Conservation (phyloP, 2,113 vertebrate species). For the Balaeniceps rex region DNA sequence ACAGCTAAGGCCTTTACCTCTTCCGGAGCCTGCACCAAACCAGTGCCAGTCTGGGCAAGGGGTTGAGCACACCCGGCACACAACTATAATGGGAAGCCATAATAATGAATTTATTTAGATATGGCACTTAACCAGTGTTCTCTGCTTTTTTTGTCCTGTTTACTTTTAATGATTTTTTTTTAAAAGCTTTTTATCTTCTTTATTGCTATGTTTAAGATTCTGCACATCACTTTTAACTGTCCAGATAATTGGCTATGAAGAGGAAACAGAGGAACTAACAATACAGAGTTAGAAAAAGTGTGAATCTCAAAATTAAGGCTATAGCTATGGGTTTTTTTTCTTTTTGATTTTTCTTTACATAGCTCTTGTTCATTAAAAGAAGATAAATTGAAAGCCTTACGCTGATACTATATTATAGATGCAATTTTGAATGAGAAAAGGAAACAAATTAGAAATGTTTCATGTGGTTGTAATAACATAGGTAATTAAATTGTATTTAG, state of each 20-base stretch:
- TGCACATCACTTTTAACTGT: neutral
- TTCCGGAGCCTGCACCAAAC: neutral
- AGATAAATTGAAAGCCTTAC: neutral
- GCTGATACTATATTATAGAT: neutral
- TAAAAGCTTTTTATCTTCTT: neutral
- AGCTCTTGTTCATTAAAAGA: neutral
- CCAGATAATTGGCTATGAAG: neutral
- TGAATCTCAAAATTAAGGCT: neutral
- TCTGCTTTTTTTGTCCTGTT: neutral
- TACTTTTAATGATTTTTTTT: neutral
- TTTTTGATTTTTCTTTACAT: neutral
- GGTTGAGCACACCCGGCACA: neutral
- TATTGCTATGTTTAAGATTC: neutral
- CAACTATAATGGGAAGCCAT: neutral
- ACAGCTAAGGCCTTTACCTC: neutral
- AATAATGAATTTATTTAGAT: neutral
- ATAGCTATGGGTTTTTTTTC: neutral
- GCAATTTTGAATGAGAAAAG: neutral
- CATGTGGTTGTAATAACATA: neutral
- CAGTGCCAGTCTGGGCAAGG: neutral
- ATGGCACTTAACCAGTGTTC: neutral
- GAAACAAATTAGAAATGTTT: neutral
- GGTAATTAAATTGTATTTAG: neutral
- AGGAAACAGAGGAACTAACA: neutral
- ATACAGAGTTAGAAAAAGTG: neutral